These are phyloP conservation scores for Garrulus glandarius DNA, from an alignment of 2,797 vertebrate species.

Conservation along the genomic window DNA sequence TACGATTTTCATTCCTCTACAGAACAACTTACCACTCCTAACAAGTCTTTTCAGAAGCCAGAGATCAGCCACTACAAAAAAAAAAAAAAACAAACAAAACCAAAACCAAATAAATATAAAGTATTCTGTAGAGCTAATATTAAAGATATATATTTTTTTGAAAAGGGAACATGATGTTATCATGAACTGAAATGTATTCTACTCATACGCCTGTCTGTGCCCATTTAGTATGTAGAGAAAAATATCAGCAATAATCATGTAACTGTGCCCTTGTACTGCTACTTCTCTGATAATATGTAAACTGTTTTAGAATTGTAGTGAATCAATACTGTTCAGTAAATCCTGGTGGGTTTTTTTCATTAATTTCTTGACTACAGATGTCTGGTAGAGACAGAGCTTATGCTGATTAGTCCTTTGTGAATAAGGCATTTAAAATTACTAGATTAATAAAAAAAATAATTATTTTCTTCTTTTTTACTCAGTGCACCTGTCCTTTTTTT, in stretches of 20 bases:
- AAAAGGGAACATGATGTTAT: background rate
- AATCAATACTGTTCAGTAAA: background rate
- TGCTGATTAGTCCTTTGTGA: background rate
- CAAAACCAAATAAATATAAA: background rate
- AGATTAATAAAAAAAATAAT: background rate
- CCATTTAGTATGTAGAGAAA: background rate
- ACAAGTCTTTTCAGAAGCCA: background rate
- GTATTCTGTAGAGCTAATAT: background rate
- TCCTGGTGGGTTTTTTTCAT: fast-evolving
- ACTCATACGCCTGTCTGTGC: background rate
- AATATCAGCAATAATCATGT: background rate
- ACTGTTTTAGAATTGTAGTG: background rate
- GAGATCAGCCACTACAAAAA: background rate
- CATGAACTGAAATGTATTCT: background rate
- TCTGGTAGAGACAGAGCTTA: background rate
- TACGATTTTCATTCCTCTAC: background rate
- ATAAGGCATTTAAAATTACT: background rate
- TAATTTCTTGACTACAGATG: background rate
- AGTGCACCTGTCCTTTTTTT: background rate
- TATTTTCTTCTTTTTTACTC: background rate
- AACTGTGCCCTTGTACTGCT: background rate
- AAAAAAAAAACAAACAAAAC: no score
- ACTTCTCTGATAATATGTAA: background rate
- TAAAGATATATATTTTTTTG: background rate
- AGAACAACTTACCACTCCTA: background rate